Conservation (phyloP, 2,888 invertebrate species). For the Ctena decussata region DNA sequence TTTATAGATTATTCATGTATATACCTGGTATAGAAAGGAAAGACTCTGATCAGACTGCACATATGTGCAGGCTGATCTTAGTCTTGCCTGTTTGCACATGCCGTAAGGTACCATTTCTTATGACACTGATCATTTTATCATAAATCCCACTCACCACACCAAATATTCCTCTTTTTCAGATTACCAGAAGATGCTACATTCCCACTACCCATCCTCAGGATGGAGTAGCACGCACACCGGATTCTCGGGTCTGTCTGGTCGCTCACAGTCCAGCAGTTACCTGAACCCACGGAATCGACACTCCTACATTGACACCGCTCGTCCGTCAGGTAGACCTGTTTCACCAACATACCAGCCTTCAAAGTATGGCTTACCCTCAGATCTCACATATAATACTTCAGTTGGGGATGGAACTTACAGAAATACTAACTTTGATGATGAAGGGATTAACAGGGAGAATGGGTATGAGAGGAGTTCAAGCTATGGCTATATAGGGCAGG, state of each 20-base stretch:
- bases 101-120: no score
- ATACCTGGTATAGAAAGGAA: no score
- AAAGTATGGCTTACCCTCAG: constrained; percentile 71
- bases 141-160: no score
- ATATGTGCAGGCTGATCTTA: no score
- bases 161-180: constrained; percentile 74
- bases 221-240: constrained; percentile 62
- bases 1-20: no score
- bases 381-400: constrained; percentile 48
- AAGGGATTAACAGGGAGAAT: constrained; percentile 30
- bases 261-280: constrained; percentile 43
- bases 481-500: constrained; percentile 40
- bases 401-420: constrained; percentile 33
- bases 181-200: constrained; percentile 80
- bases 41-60: no score
- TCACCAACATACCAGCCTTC: constrained; percentile 69
- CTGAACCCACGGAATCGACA: constrained; percentile 35
- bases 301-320: constrained; percentile 21
- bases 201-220: constrained; percentile 62
- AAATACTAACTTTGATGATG: constrained; percentile 28
- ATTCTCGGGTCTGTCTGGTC: constrained; percentile 33
- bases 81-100: no score
- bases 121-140: no score
- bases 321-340: constrained; percentile 26
- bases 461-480: constrained; percentile 33